These are phyloP conservation scores for Echinometra lucunter DNA, from an alignment of 53 echinoderm and acorn worm species.

Conservation along the genomic window DNA sequence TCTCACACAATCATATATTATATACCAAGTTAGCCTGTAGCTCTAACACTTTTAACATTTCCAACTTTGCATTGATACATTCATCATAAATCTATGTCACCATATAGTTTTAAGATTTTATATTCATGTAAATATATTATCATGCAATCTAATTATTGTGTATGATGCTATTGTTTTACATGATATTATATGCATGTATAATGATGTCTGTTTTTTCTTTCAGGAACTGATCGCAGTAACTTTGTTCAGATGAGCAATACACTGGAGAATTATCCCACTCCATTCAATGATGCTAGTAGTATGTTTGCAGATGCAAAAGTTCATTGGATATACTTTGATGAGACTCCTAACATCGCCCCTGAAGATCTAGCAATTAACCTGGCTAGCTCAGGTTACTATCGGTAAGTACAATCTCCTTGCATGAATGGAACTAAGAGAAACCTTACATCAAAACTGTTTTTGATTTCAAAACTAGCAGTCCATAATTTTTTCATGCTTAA, in stretches of 20 bases:
- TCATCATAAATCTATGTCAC: too few relatives aligned
- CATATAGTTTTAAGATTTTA: too few relatives aligned
- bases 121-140: too few relatives aligned
- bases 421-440: not conserved
- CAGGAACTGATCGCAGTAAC: constrained; percentile 96
- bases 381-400: constrained; percentile 92
- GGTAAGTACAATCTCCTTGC: constrained; percentile 54
- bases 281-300: constrained; percentile 77
- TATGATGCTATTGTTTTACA: not conserved
- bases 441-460: too few relatives aligned
- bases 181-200: not conserved
- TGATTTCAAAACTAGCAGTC: too few relatives aligned
- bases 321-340: constrained; percentile 78
- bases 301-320: constrained; percentile 85
- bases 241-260: constrained; percentile 82
- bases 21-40: not conserved
- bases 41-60: not conserved
- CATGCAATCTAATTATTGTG: not conserved
- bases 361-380: constrained; percentile 92
- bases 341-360: constrained; percentile 51
- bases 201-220: not conserved
- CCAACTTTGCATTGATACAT: not conserved
- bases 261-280: constrained; percentile 90
- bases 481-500: too few relatives aligned
- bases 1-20: not conserved